Evolutionary conservation across 1,140 invertebrate genomes (phyloP), one percentile per base, ranked within the genome.

Genomic region (Papilio helenus): DNA sequence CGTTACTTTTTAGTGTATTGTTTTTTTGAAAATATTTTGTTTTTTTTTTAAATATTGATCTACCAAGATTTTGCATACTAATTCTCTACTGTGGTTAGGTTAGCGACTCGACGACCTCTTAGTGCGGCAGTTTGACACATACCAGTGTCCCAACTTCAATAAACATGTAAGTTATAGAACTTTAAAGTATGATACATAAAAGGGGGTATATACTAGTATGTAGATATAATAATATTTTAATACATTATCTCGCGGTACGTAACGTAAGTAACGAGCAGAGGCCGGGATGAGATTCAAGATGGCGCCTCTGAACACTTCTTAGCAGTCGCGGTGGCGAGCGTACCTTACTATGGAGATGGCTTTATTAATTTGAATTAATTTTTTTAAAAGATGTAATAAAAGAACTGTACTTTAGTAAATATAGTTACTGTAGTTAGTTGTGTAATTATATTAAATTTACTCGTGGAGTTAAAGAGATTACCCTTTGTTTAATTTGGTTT

Each of bases 231-330:
- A 51, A 81, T 85, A 84, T 87, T 87, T 87, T 87, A 87, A 87
- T 87, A 87, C 82, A 84, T 87, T 85, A 83, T 85, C 80, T 58
- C 76, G 76, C 51, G 55, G 76, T 77, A 65, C 85, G 80, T 79
- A 80, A 80, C 83, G 84, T 81, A 85, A 82, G 83, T 83, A 87
- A 83, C 80, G 82, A 82, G 65, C 81, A 26, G 73, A 77, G 76
- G 55, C 51, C 79, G 80, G 83, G 85, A 87, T 87, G 86, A 86
- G 85, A 85, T 84, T 78, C 86, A 87, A 87, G 86, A 87, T 87
- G 86, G 86, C 86, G 86, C 73, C 79, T 72, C 58, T 42, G 85
- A 81, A 81, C 82, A 85, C 82, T 87, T 87, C 86, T 87, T 86
- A 87, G 86, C 83, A 78, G 55, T 61, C 51, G 74, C 39, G 80